Evolutionary conservation across 1,140 invertebrate genomes (phyloP).

Genomic region (Calosoma granatense): DNA sequence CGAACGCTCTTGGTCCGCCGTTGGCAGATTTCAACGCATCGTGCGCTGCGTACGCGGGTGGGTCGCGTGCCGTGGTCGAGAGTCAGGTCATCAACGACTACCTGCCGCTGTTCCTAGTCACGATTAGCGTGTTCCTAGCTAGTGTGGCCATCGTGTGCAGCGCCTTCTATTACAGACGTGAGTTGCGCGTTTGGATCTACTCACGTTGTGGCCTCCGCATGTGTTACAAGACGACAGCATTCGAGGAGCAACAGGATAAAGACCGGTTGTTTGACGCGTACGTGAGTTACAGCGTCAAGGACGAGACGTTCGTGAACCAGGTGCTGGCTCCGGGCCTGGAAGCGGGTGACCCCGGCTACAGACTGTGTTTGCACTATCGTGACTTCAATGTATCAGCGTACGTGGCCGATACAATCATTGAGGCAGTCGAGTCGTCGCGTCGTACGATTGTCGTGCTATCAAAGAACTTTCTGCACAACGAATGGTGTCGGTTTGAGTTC

Average conservation of each 20-base stretch:
- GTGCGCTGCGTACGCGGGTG: constrained; percentile 53
- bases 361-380: constrained; percentile 76
- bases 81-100: constrained; percentile 69
- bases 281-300: constrained; percentile 82
- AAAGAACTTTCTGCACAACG: constrained; percentile 86
- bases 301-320: constrained; percentile 79
- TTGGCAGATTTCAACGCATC: constrained; percentile 57
- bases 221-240: constrained; percentile 68
- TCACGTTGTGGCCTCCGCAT: constrained; percentile 74
- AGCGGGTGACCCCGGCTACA: constrained; percentile 59
- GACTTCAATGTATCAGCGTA: constrained; percentile 76
- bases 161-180: constrained; percentile 69
- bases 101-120: constrained; percentile 63
- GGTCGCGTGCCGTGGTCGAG: constrained; percentile 54
- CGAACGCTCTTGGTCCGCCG: constrained; percentile 44
- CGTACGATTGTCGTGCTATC: constrained; percentile 84
- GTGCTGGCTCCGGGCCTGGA: constrained; percentile 75
- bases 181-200: constrained; percentile 77
- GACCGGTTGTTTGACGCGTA: constrained; percentile 85
- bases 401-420: constrained; percentile 78
- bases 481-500: constrained; percentile 91
- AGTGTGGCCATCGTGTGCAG: constrained; percentile 61
- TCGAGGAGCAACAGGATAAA: constrained; percentile 64
- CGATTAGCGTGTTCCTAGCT: constrained; percentile 59
- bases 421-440: constrained; percentile 81